Percentiles rank a stretch among this genome's conserved stretches.
Conservation (phyloP, 1,140 invertebrate species). For the Penaeus japonicus region DNA sequence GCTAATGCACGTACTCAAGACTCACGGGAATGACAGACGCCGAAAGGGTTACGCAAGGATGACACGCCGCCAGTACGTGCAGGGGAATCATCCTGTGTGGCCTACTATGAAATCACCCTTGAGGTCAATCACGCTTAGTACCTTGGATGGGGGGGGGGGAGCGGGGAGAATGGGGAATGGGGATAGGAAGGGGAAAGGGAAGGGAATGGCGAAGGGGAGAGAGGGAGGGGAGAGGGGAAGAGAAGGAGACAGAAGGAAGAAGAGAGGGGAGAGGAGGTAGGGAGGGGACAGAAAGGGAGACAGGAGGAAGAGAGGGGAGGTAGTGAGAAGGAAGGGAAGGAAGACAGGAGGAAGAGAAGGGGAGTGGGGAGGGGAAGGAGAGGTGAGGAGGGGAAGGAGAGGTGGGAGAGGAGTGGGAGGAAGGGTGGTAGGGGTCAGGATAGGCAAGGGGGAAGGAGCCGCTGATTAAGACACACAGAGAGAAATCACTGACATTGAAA, state of each 20-base stretch:
- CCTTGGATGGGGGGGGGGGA: too few relatives aligned
- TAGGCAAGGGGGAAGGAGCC: background rate
- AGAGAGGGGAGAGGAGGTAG: background rate
- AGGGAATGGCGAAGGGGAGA: background rate
- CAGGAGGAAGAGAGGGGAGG: background rate
- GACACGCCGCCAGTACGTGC: too few relatives aligned
- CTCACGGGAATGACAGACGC: too few relatives aligned
- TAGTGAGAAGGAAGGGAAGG: background rate
- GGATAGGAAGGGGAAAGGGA: background rate
- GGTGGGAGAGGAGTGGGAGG: background rate
- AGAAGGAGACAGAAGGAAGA: slow-evolving; percentile 1
- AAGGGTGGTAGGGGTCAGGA: background rate
- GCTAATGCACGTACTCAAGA: too few relatives aligned
- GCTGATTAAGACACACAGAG: too few relatives aligned
- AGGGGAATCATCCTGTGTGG: too few relatives aligned
- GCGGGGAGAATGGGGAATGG: too few relatives aligned
- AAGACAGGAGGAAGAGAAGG: background rate
- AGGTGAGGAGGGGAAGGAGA: background rate
- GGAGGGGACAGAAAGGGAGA: background rate
- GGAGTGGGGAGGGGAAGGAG: background rate
- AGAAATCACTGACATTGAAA: too few relatives aligned
- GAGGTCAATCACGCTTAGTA: too few relatives aligned
- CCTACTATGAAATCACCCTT: too few relatives aligned
- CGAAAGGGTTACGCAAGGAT: too few relatives aligned
- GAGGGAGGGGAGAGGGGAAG: background rate